Evolutionary conservation across 2,888 invertebrate genomes (phyloP).

Genomic region (Axea sp.): DNA sequence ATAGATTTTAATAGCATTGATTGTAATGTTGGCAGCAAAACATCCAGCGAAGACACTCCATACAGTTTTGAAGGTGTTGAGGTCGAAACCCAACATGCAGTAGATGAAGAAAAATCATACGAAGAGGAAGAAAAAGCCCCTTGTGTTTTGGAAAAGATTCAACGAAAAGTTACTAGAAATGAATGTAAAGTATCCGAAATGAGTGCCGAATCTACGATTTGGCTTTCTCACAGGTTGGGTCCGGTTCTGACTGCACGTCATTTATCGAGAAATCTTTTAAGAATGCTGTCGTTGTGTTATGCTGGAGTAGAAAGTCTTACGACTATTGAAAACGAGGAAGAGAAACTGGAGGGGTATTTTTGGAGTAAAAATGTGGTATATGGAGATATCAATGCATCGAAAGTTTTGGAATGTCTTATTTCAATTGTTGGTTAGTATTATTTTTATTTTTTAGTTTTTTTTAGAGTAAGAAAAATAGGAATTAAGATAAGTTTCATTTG

Average conservation of each 20-base stretch:
- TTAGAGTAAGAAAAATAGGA: no score
- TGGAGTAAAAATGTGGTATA: constrained; percentile 84
- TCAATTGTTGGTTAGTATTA: constrained; percentile 83
- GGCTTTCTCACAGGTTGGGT: constrained; percentile 95
- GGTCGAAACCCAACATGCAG: constrained; percentile 14
- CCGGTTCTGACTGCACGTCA: constrained; percentile 95
- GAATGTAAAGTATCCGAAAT: constrained; percentile 88
- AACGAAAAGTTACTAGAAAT: constrained; percentile 57
- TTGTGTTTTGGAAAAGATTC: constrained; percentile 36
- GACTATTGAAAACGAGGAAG: constrained; percentile 75
- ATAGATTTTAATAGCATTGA: constrained; percentile 82
- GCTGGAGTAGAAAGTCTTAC: constrained; percentile 89
- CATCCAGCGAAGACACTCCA: constrained; percentile 75
- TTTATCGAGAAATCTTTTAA: constrained; percentile 92
- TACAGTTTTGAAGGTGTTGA: constrained; percentile 51
- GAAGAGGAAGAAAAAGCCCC: constrained; percentile 52
- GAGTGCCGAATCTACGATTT: constrained; percentile 92
- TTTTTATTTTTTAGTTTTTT: no score
- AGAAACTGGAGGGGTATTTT: constrained; percentile 81
- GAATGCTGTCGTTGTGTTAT: constrained; percentile 97
- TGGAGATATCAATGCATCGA: constrained; percentile 90
- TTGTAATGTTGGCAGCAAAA: constrained; percentile 84
- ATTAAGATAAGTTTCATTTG: no score
- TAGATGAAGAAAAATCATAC: constrained; percentile 39
- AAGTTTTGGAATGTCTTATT: constrained; percentile 94